Conservation (phyloP, 2,888 invertebrate species). For the Pyrgus malvae region DNA sequence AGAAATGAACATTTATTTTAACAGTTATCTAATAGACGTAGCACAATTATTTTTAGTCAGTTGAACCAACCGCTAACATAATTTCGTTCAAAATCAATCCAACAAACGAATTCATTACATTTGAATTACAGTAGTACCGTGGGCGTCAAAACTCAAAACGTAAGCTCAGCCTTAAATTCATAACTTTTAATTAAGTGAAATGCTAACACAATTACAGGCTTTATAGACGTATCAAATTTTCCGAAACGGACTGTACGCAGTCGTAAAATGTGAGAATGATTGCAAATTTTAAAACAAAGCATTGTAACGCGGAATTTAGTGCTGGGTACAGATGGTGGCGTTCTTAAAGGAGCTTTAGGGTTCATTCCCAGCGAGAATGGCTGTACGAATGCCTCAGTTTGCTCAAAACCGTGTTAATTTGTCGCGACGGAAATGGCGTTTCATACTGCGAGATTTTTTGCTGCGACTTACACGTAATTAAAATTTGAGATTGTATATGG, state of each 20-base stretch:
- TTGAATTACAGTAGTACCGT: slow-evolving; percentile 57
- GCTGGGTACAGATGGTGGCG: slow-evolving; percentile 62
- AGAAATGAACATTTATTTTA: too few relatives aligned
- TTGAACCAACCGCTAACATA: too few relatives aligned
- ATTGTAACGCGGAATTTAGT: slow-evolving; percentile 77
- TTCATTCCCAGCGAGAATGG: slow-evolving; percentile 64
- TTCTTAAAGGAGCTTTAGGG: slow-evolving; percentile 69
- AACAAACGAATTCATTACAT: slow-evolving; percentile 58
- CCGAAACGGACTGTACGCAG: slow-evolving; percentile 76
- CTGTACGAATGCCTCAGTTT: slow-evolving; percentile 66
- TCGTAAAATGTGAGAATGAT: slow-evolving; percentile 81
- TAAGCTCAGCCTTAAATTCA: slow-evolving; percentile 72
- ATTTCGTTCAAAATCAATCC: background rate
- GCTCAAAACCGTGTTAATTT: slow-evolving; percentile 72
- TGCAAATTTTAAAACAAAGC: slow-evolving; percentile 81
- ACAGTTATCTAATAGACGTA: too few relatives aligned
- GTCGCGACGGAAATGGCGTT: slow-evolving; percentile 56
- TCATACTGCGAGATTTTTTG: background rate
- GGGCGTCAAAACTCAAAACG: slow-evolving; percentile 64
- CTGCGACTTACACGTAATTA: background rate
- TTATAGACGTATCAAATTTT: slow-evolving; percentile 80
- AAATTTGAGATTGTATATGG: too few relatives aligned
- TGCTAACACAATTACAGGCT: slow-evolving; percentile 78
- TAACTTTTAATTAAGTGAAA: slow-evolving; percentile 81
- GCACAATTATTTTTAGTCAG: too few relatives aligned